Evolutionary conservation across 92 coral and sea anemone species (phyloP).

Genomic region (Paramuricea clavata): DNA sequence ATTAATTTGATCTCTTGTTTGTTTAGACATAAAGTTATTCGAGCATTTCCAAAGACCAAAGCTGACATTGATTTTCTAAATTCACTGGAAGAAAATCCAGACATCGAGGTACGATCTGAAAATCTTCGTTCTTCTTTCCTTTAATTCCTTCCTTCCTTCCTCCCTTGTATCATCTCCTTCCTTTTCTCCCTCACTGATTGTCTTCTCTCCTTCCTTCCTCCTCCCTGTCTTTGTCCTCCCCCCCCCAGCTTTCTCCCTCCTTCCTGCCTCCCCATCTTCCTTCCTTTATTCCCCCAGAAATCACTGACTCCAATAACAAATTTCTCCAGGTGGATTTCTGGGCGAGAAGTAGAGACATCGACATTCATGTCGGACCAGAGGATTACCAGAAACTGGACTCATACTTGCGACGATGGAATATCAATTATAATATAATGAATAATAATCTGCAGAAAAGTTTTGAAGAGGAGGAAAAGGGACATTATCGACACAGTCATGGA

Average conservation of each 20-base stretch:
- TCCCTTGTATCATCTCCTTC: too few species aligned
- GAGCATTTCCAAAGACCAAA: conserved; percentile 55
- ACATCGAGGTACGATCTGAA: conserved; percentile 18
- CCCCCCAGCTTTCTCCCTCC: not conserved
- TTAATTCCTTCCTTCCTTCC: not conserved
- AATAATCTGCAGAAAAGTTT: conserved; percentile 50
- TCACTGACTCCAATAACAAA: not conserved
- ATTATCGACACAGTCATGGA: not conserved
- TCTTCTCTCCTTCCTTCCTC: not conserved
- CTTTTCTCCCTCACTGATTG: not conserved
- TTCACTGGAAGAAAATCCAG: conserved; percentile 43
- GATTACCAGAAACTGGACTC: conserved; percentile 35
- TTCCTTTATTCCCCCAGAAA: not conserved
- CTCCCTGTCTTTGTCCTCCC: not conserved
- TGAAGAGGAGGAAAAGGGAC: conserved; percentile 37
- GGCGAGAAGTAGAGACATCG: conserved; percentile 34
- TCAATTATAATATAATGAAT: conserved; percentile 47
- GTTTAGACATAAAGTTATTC: conserved; percentile 61
- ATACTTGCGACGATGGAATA: conserved; percentile 24
- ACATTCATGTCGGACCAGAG: conserved; percentile 56
- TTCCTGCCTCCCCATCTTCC: too few species aligned
- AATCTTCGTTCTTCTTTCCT: not conserved
- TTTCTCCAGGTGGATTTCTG: conserved; percentile 61
- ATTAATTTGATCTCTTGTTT: not conserved
- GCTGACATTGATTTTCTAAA: conserved; percentile 39